phyloP scores from a whole-genome alignment of 2,888 invertebrate species.

The Agrochola lota region DNA sequence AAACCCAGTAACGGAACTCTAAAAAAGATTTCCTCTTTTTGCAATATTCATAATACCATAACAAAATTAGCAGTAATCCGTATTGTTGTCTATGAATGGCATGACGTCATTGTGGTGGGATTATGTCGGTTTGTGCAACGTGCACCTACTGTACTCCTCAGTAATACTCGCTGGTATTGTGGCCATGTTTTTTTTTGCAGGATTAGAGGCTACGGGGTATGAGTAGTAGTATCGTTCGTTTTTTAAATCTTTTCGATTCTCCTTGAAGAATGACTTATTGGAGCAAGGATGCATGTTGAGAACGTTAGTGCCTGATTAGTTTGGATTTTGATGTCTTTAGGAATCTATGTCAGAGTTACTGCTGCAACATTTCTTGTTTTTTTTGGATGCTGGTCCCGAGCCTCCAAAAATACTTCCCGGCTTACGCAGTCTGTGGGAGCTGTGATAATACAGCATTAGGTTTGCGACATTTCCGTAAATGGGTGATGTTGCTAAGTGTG shows the following conservation, averaged over 20 bases:
- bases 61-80: conserved; percentile 58
- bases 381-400: too few species aligned
- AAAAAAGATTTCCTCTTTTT: conserved; percentile 32
- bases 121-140: conserved; percentile 60
- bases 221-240: neutral
- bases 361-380: too few species aligned
- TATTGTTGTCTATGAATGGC: conserved; percentile 51
- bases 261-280: neutral
- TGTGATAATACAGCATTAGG: too few species aligned
- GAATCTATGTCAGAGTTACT: too few species aligned
- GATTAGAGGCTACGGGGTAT: conserved; percentile 12
- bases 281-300: too few species aligned
- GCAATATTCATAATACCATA: conserved; percentile 34
- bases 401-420: too few species aligned
- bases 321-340: neutral
- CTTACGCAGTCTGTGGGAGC: too few species aligned
- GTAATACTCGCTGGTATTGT: conserved; percentile 36
- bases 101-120: conserved; percentile 49
- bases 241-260: conserved; percentile 18
- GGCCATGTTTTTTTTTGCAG: conserved; percentile 23
- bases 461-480: too few species aligned
- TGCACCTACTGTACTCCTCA: neutral
- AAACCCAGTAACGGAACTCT: neutral
- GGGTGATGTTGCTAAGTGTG: too few species aligned
- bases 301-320: neutral